A percentile compares a stretch with the other conserved stretches of the same genome.
phyloP scores from a whole-genome alignment of 2,113 vertebrate genomes.

The Phrynosoma blainvillii region DNA sequence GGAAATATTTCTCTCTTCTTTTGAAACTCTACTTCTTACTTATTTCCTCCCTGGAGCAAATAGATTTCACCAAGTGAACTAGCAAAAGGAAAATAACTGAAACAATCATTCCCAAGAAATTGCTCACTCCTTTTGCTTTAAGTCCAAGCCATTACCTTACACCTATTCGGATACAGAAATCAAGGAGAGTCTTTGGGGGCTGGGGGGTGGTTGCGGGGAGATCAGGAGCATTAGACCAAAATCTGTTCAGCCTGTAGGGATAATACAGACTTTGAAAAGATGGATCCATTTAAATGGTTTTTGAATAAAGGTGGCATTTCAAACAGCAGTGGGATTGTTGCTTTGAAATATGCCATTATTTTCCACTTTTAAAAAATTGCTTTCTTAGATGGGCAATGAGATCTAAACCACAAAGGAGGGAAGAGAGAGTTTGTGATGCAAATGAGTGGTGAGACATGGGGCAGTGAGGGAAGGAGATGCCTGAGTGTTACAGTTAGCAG shows the following conservation, averaged over 20 bases:
- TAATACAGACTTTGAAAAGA: constrained; percentile 69
- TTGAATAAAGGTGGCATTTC: constrained; percentile 66
- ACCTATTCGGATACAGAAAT: constrained; percentile 61
- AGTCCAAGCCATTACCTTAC: not conserved
- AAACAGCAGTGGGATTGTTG: constrained; percentile 66
- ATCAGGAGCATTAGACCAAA: constrained; percentile 56
- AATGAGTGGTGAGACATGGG: constrained; percentile 58
- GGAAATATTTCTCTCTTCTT: not conserved
- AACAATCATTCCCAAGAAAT: constrained; percentile 53
- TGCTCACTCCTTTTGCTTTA: constrained; percentile 48
- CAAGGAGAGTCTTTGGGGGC: constrained; percentile 48
- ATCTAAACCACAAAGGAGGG: constrained; percentile 56
- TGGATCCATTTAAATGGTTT: constrained; percentile 70
- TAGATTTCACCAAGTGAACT: constrained; percentile 39
- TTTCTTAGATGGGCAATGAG: constrained; percentile 61
- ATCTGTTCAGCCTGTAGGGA: constrained; percentile 67
- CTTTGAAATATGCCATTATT: constrained; percentile 76
- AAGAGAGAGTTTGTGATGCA: constrained; percentile 63
- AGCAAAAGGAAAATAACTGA: constrained; percentile 53
- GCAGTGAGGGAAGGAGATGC: not conserved
- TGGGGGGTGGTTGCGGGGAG: not conserved
- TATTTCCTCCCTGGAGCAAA: constrained; percentile 27
- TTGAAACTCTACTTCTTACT: not conserved
- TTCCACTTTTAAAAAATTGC: constrained; percentile 63
- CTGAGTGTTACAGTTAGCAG: not conserved